These are phyloP conservation scores for Tetragonula carbonaria DNA, from an alignment of 2,888 invertebrate genomes.

Conservation along the genomic window DNA sequence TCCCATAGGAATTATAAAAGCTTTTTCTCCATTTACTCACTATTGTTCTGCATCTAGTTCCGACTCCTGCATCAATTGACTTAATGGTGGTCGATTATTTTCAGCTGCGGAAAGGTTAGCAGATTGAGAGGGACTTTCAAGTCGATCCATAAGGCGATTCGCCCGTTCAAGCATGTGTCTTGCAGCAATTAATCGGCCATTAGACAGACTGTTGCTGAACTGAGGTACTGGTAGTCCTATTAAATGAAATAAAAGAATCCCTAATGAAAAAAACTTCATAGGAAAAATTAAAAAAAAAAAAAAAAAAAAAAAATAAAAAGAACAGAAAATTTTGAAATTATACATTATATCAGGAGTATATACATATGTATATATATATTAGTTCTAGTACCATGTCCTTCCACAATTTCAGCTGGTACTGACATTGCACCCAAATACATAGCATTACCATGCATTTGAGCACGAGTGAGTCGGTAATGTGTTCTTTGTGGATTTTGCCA, in stretches of 20 bases:
- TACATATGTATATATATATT: not conserved
- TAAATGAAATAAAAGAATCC: not conserved
- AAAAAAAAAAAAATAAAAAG: not conserved
- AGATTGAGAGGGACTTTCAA: slow-evolving; percentile 82
- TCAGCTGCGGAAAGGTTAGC: slow-evolving; percentile 62
- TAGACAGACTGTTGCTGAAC: slow-evolving; percentile 85
- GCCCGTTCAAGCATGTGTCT: slow-evolving; percentile 85
- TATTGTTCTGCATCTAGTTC: slow-evolving; percentile 67
- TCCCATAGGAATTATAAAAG: not conserved
- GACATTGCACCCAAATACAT: slow-evolving; percentile 87
- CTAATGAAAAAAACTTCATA: not conserved
- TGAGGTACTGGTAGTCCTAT: slow-evolving; percentile 84
- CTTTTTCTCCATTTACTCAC: slow-evolving; percentile 49
- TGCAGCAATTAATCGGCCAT: slow-evolving; percentile 85
- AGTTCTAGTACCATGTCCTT: slow-evolving; percentile 73
- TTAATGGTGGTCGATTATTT: slow-evolving; percentile 77
- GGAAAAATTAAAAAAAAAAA: not conserved
- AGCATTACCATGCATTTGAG: slow-evolving; percentile 83
- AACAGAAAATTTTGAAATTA: not conserved
- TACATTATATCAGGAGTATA: not conserved
- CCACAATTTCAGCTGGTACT: slow-evolving; percentile 84
- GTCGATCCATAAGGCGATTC: slow-evolving; percentile 82
- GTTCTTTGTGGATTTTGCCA: slow-evolving; percentile 70
- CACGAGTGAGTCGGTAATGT: slow-evolving; percentile 78
- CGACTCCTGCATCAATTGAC: slow-evolving; percentile 76